Evolutionary conservation across 2,888 invertebrate species (phyloP), one percentile per base, ranked within the genome.

Genomic region (Phrixothrix hirtus): DNA sequence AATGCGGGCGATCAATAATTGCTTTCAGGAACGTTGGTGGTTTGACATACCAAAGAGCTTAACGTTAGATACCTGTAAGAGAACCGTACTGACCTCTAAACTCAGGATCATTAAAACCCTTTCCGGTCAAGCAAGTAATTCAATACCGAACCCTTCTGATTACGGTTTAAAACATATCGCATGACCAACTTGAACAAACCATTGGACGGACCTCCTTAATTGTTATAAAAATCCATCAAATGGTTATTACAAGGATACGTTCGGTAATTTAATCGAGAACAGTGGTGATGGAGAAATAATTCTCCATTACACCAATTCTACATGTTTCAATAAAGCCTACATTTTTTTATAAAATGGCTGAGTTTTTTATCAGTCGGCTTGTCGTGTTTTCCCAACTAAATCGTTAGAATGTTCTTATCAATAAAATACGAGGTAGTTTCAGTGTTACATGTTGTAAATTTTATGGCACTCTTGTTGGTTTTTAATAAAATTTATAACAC

Each of bases 111-210:
- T 49, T 49, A 49, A 35, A 49, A 49, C 42, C 42, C 48, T 42
- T 49, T 38, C 43, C 49, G 49, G 43, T 31, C 43, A 34, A 48
- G 36, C 37, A 49, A 36, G 49, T 43, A 49, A 49, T 49, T 42
- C 41, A 37, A 49, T 42, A 41, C 43, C 42, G 15, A 17, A 31
- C 25, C 37, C 15, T 25, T 31, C 31, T 36, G 42, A 43, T 49
- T 42, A 49, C 25, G 25, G 43, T 25, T 16, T 37, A 27, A 34
- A 46, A 41, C 38, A 35, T 41, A 48, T 48, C 41, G 41, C 12
- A 17, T 48, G 30, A 34, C 48, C 36, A 14, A n/a, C 21, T 21
- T 5, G 3, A 21, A 7, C 7, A 21, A n/a, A n/a, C n/a, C n/a
- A 3, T 21, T 21, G 21, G 7, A 21, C 21, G 21, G 21, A 3